Conservation (phyloP, 2,888 invertebrate species). For the Harpalus rufipes region DNA sequence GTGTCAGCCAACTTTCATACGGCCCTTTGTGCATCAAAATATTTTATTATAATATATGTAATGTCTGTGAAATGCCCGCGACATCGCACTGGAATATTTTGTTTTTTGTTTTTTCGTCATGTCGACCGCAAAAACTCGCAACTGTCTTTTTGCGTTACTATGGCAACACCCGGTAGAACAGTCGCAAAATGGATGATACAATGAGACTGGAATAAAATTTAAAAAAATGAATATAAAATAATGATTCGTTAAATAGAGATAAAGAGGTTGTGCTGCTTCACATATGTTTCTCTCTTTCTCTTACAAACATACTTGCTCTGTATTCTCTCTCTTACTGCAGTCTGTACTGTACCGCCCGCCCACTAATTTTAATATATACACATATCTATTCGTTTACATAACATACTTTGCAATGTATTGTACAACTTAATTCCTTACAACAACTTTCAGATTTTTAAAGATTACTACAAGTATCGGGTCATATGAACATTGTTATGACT, state of each 20-base stretch:
- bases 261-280: conserved; percentile 35
- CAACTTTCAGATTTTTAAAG: no score
- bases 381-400: not conserved
- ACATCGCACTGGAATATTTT: conserved; percentile 52
- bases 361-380: not conserved
- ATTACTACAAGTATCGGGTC: no score
- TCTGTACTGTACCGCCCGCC: not conserved
- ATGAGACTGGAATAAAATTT: conserved; percentile 43
- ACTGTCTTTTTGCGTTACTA: conserved; percentile 58
- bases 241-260: conserved; percentile 60
- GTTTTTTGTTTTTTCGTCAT: conserved; percentile 58
- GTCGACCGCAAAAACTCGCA: conserved; percentile 60
- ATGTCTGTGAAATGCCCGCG: conserved; percentile 59
- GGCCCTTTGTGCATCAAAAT: conserved; percentile 65
- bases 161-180: conserved; percentile 48
- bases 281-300: conserved; percentile 6
- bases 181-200: conserved; percentile 55
- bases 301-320: not conserved
- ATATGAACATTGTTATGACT: no score
- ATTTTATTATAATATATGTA: conserved; percentile 67
- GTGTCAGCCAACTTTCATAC: conserved; percentile 58
- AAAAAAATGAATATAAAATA: conserved; percentile 58
- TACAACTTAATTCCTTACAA: no score
- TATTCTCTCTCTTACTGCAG: not conserved
- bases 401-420: not conserved